phyloP scores from a whole-genome alignment of 2,888 invertebrate species.

The Prenolepis imparis region DNA sequence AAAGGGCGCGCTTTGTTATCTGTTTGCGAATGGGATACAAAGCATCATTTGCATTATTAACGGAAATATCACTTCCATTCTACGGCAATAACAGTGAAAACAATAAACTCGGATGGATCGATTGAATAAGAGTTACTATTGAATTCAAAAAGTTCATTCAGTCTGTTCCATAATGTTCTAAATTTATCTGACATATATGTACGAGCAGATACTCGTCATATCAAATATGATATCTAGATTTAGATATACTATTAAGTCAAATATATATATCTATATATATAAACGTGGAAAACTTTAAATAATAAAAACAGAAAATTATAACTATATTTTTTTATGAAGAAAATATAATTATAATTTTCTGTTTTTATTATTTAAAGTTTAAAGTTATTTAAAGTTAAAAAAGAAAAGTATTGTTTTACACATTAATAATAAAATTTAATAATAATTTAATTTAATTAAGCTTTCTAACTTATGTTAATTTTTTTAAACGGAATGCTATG shows the following conservation, averaged over 20 bases:
- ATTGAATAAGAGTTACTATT: background rate
- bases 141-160: background rate
- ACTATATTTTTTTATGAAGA: background rate
- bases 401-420: too few relatives aligned
- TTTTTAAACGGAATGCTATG: too few relatives aligned
- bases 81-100: background rate
- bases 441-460: background rate
- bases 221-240: background rate
- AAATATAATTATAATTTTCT: background rate
- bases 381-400: too few relatives aligned
- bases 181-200: background rate
- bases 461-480: too few relatives aligned
- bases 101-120: background rate
- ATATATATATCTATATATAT: background rate
- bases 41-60: constrained; percentile 6
- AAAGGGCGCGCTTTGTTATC: constrained; percentile 8
- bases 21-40: constrained; percentile 4
- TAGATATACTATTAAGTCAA: too few relatives aligned
- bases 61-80: background rate
- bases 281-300: background rate
- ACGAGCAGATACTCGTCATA: background rate
- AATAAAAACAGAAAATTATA: background rate
- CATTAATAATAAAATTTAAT: background rate
- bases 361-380: background rate
- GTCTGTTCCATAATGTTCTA: background rate